Evolutionary conservation across 2,888 invertebrate genomes (phyloP), one percentile per base, ranked within the genome.

Genomic region (Perizoma affinitatum): DNA sequence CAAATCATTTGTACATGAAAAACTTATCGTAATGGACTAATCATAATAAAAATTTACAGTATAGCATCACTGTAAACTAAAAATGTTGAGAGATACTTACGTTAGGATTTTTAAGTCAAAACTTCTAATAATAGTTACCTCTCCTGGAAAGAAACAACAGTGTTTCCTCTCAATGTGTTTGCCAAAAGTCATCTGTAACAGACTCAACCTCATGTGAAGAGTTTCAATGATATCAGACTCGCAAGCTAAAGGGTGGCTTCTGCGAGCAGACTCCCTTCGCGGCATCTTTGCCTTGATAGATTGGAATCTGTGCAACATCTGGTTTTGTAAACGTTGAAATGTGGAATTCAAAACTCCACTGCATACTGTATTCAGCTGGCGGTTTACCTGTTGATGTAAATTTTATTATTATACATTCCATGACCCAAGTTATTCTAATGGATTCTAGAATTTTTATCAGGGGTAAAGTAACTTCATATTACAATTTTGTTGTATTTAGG

Each of bases 191-290:
- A 98, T 98, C 88, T 97, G 97, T 65, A 98, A 92, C 59, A 98
- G 90, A 55, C 97, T 97, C 53, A 98, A 93, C 69, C 98, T 94
- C 96, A 98, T 98, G 79, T 98, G 97, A 70, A 98, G 93, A 0
- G 98, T 98, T 87, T 98, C 98, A 78, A 98, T 96, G 49, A 98
- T 98, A 86, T 98, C 98, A 43, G 96, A 97, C 89, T 98, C 98
- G 79, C 97, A 96, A 34, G 98, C 97, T 72, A 98, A 90, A 0
- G 96, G 96, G 86, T 98, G 98, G 83, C 96, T 97, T 40, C 98
- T 94, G 46, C 98, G 94, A 5, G 98, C 98, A 0, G 98, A 98
- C 84, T 98, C 98, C 63, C 97, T 92, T 49, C 98, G 93, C 5
- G 98, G 98, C 96, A 98, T 97, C 90, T 97, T 96, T 38, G 96